Evolutionary conservation across 2,888 invertebrate species (phyloP), one percentile per base, ranked within the genome.

Genomic region (Drosophila stalkeri): DNA sequence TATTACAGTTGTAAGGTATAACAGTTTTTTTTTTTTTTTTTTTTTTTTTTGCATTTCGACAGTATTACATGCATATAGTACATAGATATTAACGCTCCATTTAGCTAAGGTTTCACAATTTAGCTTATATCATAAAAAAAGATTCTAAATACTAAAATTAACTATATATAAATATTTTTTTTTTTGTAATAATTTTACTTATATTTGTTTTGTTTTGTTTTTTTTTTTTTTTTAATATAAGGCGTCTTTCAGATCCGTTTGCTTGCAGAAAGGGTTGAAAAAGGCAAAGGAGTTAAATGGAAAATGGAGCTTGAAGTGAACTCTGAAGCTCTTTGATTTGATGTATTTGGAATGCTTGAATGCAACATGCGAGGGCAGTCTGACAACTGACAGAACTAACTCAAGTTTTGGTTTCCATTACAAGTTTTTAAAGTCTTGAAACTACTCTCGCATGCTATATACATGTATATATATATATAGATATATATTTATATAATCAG

Each of bases 241-340:
- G 77, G 77, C 78, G 77, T 77, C 64, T 71, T 74, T 77, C 67
- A 77, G 74, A 77, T 77, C 66, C 60, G 64, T 72, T 75, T 64
- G 73, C 62, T 63, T 68, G 67, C 70, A 68, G 41, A 56, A 33
- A 52, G 12, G 47, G 47, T 49, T 49, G 55, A 41, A 35, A 41
- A 56, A 41, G 55, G 41, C 47, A 23, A 37, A 27, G 44, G 39
- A 35, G 44, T 35, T 35, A 47, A 23, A 5, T 52, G 27, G 16
- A 27, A 31, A 55, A 55, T 55, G 55, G 46, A 16, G 14, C 23
- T 37, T 4, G 16, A 14, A 37, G 37, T 23, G 37, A 54, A 23
- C 37, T 37, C 3, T 41, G 35, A 41, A 55, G 55, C 55, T 49
- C 39, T n/a, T 18, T 31, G 47, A 35, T 60, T 37, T 12, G 31